Base-by-base conservation (phyloP, 2,888 invertebrate genomes). In the Trichopria drosophilae region DNA sequence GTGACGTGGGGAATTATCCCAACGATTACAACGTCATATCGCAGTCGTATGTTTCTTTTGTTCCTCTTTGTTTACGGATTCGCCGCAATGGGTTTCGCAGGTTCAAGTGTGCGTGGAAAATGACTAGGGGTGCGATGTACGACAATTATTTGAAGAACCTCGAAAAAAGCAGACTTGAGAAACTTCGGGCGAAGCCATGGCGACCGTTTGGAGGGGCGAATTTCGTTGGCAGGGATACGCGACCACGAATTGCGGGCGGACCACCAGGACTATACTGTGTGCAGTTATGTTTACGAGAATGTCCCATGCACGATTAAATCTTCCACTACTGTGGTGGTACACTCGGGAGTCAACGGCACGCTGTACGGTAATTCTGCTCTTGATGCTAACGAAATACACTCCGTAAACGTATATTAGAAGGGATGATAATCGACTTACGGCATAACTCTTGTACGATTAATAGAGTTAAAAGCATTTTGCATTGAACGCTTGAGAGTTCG, bases 311-410 rank as follows among this genome's bases (percentile, higher is more conserved):
- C 42, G 45, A 53, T 53, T 50, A 53, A 46, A 34, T 42, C 15
- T 31, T 9, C 36, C 36, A 37, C n/a, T 37, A 43, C 32, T 42
- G 34, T 22, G 37, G 26, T 24, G 41, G 18, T 37, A 15, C 41
- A 24, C 39, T 19, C 19, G 23, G 35, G 40, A 50, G 51, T 53
- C 44, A 52, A 51, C 43, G 40, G 32, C 44, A 28, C 29, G 37
- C 39, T 18, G 40, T 16, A 18, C 23, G 18, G 40, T 48, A 53
- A 55, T 55, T 50, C 40, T 37, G 28, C 46, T 22, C 9, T 6
- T 24, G 42, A 46, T 26, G 31, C 42, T 51, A 51, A 51, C 46
- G 43, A 52, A 48, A 52, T 52, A 50, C 48, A 46, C 24, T 40
- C 42, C 36, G 44, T 40, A 34, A 29, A 35, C 28, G 32, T 42